Percentiles rank a stretch among this genome's conserved stretches.
Evolutionary conservation across 2,797 vertebrate species (phyloP).

Genomic region (Enteromius trimaculatus): DNA sequence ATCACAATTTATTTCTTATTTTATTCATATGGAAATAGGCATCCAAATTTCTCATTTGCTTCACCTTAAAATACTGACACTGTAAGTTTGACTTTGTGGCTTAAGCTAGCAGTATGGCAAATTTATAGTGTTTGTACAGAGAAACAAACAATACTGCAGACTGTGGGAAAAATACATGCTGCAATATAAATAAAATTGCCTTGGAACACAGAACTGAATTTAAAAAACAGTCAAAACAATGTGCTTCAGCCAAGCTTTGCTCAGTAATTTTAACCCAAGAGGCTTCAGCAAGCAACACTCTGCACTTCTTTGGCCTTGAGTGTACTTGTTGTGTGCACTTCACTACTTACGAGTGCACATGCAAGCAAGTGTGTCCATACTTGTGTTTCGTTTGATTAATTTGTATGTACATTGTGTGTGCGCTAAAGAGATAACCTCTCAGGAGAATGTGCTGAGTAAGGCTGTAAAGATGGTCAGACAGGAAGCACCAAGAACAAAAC

Average conservation of each 20-base stretch:
- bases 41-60: slow-evolving; percentile 10
- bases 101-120: slow-evolving; percentile 6
- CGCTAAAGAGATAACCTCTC: slow-evolving; percentile 72
- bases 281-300: slow-evolving; percentile 9
- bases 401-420: background rate
- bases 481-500: slow-evolving; percentile 77
- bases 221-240: slow-evolving; percentile 16
- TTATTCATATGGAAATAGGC: background rate
- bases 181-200: slow-evolving; percentile 5
- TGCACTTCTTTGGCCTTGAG: background rate
- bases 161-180: background rate
- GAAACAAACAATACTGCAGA: slow-evolving; percentile 11
- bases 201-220: background rate
- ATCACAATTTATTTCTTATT: background rate
- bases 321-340: background rate
- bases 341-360: slow-evolving; percentile 4
- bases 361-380: background rate
- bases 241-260: background rate
- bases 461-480: slow-evolving; percentile 68
- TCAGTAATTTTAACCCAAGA: slow-evolving; percentile 14
- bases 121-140: slow-evolving; percentile 10
- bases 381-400: background rate
- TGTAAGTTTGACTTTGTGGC: slow-evolving; percentile 1
- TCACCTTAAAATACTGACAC: background rate
- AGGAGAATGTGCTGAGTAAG: slow-evolving; percentile 78